Evolutionary conservation across 2,888 invertebrate species (phyloP).

Genomic region (Strigamia transsilvanica): DNA sequence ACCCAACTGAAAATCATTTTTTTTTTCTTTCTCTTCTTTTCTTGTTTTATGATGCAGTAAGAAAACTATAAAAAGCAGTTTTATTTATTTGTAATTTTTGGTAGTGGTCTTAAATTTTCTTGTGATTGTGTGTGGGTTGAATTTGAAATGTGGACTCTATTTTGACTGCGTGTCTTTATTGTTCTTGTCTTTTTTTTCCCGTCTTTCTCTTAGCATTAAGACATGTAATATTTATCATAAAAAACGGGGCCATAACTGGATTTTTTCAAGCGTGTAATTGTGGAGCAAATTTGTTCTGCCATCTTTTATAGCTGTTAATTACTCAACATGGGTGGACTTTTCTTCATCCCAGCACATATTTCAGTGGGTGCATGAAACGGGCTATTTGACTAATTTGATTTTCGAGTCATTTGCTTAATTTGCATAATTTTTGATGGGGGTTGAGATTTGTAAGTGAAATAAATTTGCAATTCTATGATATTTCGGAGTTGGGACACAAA

Average conservation of each 20-base stretch:
- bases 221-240: constrained; percentile 19
- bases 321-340: constrained; percentile 19
- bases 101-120: constrained; percentile 40
- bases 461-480: constrained; percentile 46
- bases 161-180: constrained; percentile 6
- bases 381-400: constrained; percentile 37
- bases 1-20: constrained; percentile 9
- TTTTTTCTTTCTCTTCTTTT: background rate
- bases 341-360: constrained; percentile 4
- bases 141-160: constrained; percentile 31
- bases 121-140: constrained; percentile 39
- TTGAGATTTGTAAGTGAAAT: background rate
- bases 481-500: background rate
- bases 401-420: constrained; percentile 32
- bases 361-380: constrained; percentile 1
- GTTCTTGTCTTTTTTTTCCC: background rate
- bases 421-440: constrained; percentile 28
- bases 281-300: constrained; percentile 38
- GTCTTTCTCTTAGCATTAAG: background rate
- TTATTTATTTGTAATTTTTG: constrained; percentile 49
- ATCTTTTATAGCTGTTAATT: constrained; percentile 48
- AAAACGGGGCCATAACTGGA: background rate
- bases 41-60: constrained; percentile 8
- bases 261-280: constrained; percentile 40
- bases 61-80: constrained; percentile 37